Base-by-base conservation (phyloP, 2,888 invertebrate genomes). In the Subacronicta megacephala region DNA sequence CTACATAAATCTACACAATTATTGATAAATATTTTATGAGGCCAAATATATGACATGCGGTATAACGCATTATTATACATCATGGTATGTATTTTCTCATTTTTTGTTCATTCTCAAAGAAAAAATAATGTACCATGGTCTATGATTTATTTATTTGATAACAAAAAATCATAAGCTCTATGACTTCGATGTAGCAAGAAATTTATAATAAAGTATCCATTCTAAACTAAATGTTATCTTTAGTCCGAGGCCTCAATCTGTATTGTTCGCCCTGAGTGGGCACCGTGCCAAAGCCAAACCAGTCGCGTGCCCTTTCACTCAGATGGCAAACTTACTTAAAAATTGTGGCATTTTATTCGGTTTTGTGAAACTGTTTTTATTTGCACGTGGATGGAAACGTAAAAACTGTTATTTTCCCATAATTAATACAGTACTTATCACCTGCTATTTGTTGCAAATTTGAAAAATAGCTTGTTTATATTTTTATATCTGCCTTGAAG, bases 271-370 rank as follows among this genome's bases (percentile, higher is more conserved):
- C 42, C 26, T 51, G 7, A 51, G 9, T 29, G 10, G 38, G 26
- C 43, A 51, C 18, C 38, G 31, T 60, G 43, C 52, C 59, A 60
- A 52, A 52, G 43, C 52, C 59, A 60, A 52, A 52, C 61, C 26
- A 40, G 38, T 51, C 38, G 33, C 33, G 16, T 26, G 10, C 52
- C 43, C 38, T 43, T 60, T 59, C 61, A 51, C 49, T 58, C 35
- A 16, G 6, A 4, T 6, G 12, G 17, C 29, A 12, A 33, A 42
- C 29, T 23, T 18, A 18, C 31, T 31, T 40, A 31, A 42, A 6
- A 18, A 1, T 16, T 13, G n/a, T 58, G n/a, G 9, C 15, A 33
- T 33, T 47, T 18, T 51, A 51, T 51, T 43, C 15, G 7, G 40
- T 7, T 57, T 33, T n/a, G 15, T 12, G 9, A 37, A 37, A 26